Conservation (phyloP, 2,888 invertebrate genomes). For the Parnassius mnemosyne region DNA sequence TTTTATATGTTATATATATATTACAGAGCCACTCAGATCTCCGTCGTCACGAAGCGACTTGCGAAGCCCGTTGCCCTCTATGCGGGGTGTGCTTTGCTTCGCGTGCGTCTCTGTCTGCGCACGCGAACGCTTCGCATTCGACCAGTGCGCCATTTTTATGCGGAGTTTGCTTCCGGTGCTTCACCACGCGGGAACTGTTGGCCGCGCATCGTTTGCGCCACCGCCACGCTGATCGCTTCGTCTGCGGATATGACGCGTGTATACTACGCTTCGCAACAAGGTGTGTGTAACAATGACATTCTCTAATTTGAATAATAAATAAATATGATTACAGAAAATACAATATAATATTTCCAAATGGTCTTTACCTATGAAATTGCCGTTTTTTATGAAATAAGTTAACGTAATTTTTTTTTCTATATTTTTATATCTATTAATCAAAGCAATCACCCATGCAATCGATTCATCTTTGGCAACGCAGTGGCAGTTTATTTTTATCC, state of each 20-base stretch:
- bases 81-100: conserved; percentile 30
- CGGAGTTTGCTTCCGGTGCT: conserved; percentile 46
- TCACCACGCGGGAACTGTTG: conserved; percentile 40
- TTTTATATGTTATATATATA: too few species aligned
- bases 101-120: conserved; percentile 38
- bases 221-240: conserved; percentile 58
- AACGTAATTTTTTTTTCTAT: too few species aligned
- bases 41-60: conserved; percentile 42
- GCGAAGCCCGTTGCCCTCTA: conserved; percentile 34
- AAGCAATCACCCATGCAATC: too few species aligned
- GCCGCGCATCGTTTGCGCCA: conserved; percentile 59
- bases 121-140: conserved; percentile 25
- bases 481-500: too few species aligned
- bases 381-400: too few species aligned
- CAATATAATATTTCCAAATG: too few species aligned
- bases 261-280: conserved; percentile 64
- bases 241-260: conserved; percentile 69
- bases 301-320: too few species aligned
- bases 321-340: too few species aligned
- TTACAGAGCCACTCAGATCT: conserved; percentile 38
- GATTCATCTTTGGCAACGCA: too few species aligned
- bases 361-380: too few species aligned
- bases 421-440: too few species aligned
- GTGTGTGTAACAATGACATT: conserved; percentile 27
- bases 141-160: conserved; percentile 43